Conservation (phyloP, 2,797 vertebrate genomes). For the Halcyon smyrnensis region DNA sequence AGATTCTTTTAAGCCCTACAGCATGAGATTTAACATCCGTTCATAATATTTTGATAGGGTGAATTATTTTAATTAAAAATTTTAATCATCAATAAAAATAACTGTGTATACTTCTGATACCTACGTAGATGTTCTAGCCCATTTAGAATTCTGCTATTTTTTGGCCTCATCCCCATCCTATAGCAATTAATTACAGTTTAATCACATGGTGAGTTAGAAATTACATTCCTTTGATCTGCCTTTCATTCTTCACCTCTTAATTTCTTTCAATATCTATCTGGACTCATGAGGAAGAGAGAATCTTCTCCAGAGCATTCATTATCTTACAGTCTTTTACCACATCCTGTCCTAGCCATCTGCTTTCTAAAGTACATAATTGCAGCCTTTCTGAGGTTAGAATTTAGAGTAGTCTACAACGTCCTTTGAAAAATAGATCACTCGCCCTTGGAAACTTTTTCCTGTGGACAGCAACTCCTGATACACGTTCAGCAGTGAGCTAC, state of each 20-base stretch:
- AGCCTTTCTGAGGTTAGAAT: constrained; percentile 22
- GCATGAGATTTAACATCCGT: background rate
- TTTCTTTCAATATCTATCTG: constrained; percentile 23
- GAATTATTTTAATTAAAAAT: constrained; percentile 24
- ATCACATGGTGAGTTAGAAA: constrained; percentile 31
- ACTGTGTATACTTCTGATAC: background rate
- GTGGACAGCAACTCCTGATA: background rate
- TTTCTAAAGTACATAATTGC: constrained; percentile 12
- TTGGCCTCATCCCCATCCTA: background rate
- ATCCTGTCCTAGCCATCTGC: background rate
- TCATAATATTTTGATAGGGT: background rate
- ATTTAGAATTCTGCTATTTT: background rate
- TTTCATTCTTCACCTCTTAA: constrained; percentile 51
- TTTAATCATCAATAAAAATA: constrained; percentile 1
- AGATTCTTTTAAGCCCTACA: background rate
- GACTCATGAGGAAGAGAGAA: background rate
- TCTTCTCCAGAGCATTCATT: constrained; percentile 48
- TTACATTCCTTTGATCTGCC: constrained; percentile 27
- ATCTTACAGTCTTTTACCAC: background rate
- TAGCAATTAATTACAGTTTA: constrained; percentile 28
- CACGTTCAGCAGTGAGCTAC: background rate
- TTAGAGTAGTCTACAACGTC: background rate
- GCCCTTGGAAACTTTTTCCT: background rate
- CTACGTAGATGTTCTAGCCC: background rate
- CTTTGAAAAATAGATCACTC: background rate